Conservation (phyloP, 2,113 vertebrate species). For the Spilogale gracilis region DNA sequence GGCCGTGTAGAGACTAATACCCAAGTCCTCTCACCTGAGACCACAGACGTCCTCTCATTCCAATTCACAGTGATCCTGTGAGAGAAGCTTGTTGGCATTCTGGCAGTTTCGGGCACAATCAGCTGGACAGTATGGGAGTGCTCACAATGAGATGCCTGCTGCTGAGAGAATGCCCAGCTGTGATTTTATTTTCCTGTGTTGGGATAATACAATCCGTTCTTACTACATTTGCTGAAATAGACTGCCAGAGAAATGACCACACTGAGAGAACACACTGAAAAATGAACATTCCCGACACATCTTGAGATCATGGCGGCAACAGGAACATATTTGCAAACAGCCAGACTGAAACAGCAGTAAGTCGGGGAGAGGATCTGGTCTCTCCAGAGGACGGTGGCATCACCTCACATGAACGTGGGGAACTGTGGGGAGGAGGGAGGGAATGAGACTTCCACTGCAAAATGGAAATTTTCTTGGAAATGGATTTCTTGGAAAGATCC, state of each 20-base stretch:
- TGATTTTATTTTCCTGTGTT: slow-evolving; percentile 79
- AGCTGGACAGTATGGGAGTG: slow-evolving; percentile 42
- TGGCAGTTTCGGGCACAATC: slow-evolving; percentile 51
- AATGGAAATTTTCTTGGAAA: not conserved
- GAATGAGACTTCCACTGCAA: not conserved
- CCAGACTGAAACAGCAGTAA: slow-evolving; percentile 5
- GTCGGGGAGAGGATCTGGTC: slow-evolving; percentile 57
- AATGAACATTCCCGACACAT: slow-evolving; percentile 59
- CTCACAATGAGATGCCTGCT: slow-evolving; percentile 62
- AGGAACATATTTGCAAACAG: slow-evolving; percentile 75
- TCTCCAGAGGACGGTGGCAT: slow-evolving; percentile 72
- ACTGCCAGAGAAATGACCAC: slow-evolving; percentile 75
- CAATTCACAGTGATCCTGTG: slow-evolving; percentile 58
- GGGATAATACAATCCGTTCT: slow-evolving; percentile 72
- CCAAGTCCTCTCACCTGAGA: slow-evolving; percentile 14
- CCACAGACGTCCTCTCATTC: slow-evolving; percentile 17
- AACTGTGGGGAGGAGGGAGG: not conserved
- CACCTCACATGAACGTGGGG: slow-evolving; percentile 57
- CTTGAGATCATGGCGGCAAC: slow-evolving; percentile 77
- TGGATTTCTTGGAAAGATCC: slow-evolving; percentile 70
- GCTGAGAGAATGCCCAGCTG: slow-evolving; percentile 71
- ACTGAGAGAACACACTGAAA: slow-evolving; percentile 71
- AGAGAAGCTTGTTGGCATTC: slow-evolving; percentile 54
- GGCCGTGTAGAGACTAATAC: not conserved
- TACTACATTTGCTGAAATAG: slow-evolving; percentile 73